Evolutionary conservation across 2,888 invertebrate genomes (phyloP), one percentile per base, ranked within the genome.

Genomic region (Geotrupes spiniger): DNA sequence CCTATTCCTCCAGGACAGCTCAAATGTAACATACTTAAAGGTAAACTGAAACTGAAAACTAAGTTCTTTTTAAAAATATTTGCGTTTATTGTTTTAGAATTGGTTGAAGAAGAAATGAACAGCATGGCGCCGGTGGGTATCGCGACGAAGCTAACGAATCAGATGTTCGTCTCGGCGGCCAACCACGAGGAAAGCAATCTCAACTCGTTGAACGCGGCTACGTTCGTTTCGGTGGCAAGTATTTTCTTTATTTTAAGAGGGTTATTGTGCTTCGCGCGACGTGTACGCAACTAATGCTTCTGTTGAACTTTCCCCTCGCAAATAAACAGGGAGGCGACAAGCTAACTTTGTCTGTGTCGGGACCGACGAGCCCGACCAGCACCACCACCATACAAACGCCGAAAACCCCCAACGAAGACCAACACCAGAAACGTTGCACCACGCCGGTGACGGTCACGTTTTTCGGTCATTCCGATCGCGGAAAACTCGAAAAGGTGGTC

Each of bases 21-120:
- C 53, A 96, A 95, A 75, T 95, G 95, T 75, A 95, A 91, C 75
- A 94, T 95, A 69, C 77, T 95, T 44, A 96, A 96, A 80, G 91
- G 91, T 73, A 80, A 79, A n/a, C n/a, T n/a, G 61, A 74, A 25
- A 29, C 37, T 36, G 17, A 12, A n/a, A n/a, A n/a, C n/a, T n/a
- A n/a, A n/a, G n/a, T n/a, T n/a, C n/a, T n/a, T 43, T 46, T 44
- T 36, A 37, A 28, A 77, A 2, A 15, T 25, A 21, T 9, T 16
- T 47, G 9, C 15, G 25, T 41, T 27, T 8, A 38, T 41, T 60
- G 54, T 65, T 64, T 2, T 57, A 82, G 86, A 85, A 51, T 83
- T 84, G 70, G 79, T 79, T 46, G 82, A 83, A 66, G 85, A 85
- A 64, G 85, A 85, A 68, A 36, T 64, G 41, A 54, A 60, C 14